phyloP scores from a whole-genome alignment of 2,113 vertebrate genomes.

The Entelurus aequoreus region DNA sequence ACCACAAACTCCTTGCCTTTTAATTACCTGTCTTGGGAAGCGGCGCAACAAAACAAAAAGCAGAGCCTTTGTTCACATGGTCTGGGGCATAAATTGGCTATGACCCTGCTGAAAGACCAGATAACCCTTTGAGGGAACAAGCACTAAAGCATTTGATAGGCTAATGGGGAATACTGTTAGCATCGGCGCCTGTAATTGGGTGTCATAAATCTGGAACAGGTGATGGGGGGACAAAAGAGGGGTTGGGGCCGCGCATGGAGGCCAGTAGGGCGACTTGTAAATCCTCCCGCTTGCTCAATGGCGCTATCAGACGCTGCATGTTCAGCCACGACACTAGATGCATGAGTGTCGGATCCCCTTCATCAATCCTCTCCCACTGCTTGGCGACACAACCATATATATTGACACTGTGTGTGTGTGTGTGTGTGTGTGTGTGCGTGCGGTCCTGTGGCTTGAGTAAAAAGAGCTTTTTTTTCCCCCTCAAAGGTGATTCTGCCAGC shows the following conservation, averaged over 20 bases:
- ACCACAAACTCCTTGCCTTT: conserved; percentile 61
- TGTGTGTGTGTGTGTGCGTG: conserved; percentile 63
- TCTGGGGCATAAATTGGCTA: conserved; percentile 62
- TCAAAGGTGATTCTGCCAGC: conserved; percentile 57
- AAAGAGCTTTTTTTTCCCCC: conserved; percentile 46
- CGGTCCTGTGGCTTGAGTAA: conserved; percentile 37
- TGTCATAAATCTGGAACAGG: conserved; percentile 86
- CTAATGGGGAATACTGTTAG: conserved; percentile 82
- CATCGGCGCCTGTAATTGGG: conserved; percentile 75
- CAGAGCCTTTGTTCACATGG: conserved; percentile 59
- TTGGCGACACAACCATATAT: neutral
- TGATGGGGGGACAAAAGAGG: conserved; percentile 81
- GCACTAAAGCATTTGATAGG: conserved; percentile 76
- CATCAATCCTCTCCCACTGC: conserved; percentile 69
- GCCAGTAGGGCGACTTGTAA: conserved; percentile 76
- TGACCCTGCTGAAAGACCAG: conserved; percentile 59
- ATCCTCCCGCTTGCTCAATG: conserved; percentile 82
- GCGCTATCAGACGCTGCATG: conserved; percentile 73
- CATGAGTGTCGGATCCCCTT: conserved; percentile 63
- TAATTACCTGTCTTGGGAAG: conserved; percentile 68
- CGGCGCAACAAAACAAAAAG: conserved; percentile 53
- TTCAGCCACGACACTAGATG: conserved; percentile 72
- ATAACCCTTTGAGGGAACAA: conserved; percentile 73
- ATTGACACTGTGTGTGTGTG: neutral
- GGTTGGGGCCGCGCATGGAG: conserved; percentile 74